Evolutionary conservation across 1,140 invertebrate species (phyloP).

Genomic region (Stratiolaelaps scimitus): DNA sequence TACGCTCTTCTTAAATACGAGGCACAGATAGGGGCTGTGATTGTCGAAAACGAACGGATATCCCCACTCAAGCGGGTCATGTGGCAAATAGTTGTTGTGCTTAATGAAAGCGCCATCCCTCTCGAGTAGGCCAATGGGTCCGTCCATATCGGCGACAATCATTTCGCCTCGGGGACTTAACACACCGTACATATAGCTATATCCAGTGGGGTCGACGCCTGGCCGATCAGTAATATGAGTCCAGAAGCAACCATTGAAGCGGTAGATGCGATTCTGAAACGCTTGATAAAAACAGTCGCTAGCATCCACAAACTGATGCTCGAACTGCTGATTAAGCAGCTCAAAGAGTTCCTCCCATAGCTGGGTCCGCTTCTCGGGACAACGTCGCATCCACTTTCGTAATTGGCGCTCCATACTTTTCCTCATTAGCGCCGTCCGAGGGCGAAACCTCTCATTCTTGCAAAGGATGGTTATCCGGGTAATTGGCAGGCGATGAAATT

Average conservation of each 20-base stretch:
- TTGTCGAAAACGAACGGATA: conserved; percentile 25
- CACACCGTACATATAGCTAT: conserved; percentile 26
- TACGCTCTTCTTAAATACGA: background rate
- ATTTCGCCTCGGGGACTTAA: conserved; percentile 23
- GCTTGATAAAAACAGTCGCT: conserved; percentile 25
- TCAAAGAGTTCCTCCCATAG: conserved; percentile 15
- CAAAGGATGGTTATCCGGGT: conserved; percentile 7
- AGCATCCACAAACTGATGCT: conserved; percentile 16
- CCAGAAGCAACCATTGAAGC: conserved; percentile 27
- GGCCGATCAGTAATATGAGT: conserved; percentile 9
- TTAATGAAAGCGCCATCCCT: conserved; percentile 12
- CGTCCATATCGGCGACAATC: conserved; percentile 26
- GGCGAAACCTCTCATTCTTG: conserved; percentile 20
- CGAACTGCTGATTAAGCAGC: conserved; percentile 23
- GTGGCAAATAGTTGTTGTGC: conserved; percentile 8
- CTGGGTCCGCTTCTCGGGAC: conserved; percentile 19
- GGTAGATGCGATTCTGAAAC: conserved; percentile 21
- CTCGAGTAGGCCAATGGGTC: conserved; percentile 14
- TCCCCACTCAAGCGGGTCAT: conserved; percentile 16
- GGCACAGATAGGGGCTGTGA: conserved; percentile 17
- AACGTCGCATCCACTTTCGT: conserved; percentile 23
- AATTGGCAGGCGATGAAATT: conserved; percentile 17
- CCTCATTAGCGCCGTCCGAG: background rate
- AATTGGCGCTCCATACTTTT: conserved; percentile 19
- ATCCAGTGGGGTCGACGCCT: conserved; percentile 8